Base-by-base conservation (phyloP, 37 sponge, comb jelly and placozoan species). In the Geodia barretti region DNA sequence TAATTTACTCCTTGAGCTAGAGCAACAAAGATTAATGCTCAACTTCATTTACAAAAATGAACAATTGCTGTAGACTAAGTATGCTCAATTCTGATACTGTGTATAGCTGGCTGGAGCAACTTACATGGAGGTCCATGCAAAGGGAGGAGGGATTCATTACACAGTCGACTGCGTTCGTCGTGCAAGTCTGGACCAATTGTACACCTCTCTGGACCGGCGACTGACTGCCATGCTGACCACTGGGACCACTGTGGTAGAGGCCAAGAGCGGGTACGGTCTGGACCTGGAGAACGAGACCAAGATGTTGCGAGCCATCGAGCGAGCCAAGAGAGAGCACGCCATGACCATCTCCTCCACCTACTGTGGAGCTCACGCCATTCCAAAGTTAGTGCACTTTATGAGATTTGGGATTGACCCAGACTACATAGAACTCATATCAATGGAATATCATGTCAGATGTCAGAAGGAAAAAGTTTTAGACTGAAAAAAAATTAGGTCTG, bases 231-330 rank as follows among this genome's bases (percentile, higher is more conserved):
- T 98, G 99, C 41, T 90, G 77, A 58, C 39, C 11, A 70, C 80
- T 37, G 99, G 99, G 28, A 96, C 99, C 24, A 98, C 99, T 21
- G 78, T 92, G 25, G 83, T 98, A 36, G 99, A 98, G 80, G 93
- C 94, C 29, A 98, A 98, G 84, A 94, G 95, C 77, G 99, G 99
- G 17, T 98, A 98, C 86, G 99, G 99, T 1, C 89, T 98, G 65
- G 91, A 98, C 60, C 58, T 86, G 60, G 91, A 96, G 31, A 86
- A 82, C 42, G 99, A 98, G 70, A 37, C 86, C 25, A 98, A 98
- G 85, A 96, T 96, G 96, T 74, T 98, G 78, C 37, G 75, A 38
- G 99, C 84, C 42, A 84, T 98, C 29, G 94, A 96, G 78, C 82
- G 37, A 39, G 99, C 91, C 29, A 84, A 87, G 62, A 62, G 66